Conservation (phyloP, 2,797 vertebrate species). For the Propithecus deckenii region DNA sequence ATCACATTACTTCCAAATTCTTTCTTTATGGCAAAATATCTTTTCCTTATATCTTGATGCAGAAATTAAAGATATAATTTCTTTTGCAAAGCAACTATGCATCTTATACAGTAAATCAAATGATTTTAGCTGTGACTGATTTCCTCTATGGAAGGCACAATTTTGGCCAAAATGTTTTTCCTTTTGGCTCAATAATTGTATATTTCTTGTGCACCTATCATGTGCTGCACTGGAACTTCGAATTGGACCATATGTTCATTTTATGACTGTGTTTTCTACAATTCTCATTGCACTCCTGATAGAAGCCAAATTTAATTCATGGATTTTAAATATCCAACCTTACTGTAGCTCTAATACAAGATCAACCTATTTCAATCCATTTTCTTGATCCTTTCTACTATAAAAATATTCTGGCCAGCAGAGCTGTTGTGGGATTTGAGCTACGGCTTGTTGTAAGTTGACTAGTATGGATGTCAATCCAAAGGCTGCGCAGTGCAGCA, state of each 20-base stretch:
- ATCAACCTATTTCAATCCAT: slow-evolving; percentile 41
- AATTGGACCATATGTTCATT: not conserved
- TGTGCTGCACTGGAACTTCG: not conserved
- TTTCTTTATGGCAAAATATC: not conserved
- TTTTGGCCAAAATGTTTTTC: not conserved
- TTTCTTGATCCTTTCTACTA: slow-evolving; percentile 50
- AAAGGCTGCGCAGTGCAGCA: slow-evolving; percentile 60
- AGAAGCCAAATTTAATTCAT: not conserved
- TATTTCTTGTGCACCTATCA: slow-evolving; percentile 17
- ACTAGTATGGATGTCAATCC: slow-evolving; percentile 67
- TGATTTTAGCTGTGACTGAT: not conserved
- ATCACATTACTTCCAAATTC: slow-evolving; percentile 23
- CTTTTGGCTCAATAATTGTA: not conserved
- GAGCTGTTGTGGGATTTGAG: slow-evolving; percentile 68
- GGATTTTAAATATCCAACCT: not conserved
- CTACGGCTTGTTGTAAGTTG: slow-evolving; percentile 34
- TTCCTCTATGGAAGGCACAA: not conserved
- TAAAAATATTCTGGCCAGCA: slow-evolving; percentile 64
- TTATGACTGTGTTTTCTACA: not conserved
- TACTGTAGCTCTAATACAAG: not conserved
- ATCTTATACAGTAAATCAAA: not conserved
- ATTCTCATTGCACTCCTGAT: not conserved
- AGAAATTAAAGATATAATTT: not conserved
- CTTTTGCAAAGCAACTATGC: not conserved
- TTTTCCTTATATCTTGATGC: slow-evolving; percentile 16